Evolutionary conservation across 2,113 vertebrate species (phyloP), one percentile per base, ranked within the genome.

Genomic region (Mirounga angustirostris): DNA sequence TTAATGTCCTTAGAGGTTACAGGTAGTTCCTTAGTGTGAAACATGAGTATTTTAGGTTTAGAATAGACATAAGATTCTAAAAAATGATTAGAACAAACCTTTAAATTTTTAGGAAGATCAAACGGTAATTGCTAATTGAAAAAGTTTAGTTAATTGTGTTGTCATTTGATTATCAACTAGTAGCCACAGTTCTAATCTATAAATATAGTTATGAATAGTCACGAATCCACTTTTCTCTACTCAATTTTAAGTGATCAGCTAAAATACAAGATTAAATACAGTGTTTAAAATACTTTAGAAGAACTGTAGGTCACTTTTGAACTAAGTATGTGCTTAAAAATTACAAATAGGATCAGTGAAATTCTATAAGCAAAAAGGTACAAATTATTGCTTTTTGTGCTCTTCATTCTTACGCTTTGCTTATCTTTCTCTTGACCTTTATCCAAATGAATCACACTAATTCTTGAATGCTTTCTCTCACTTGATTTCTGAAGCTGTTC

Each of bases 381-480:
- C 65, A 91, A 94, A 97, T 79, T 56, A 89, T 83, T 87, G 86
- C 65, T 82, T 67, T 71, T 69, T 89, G 87, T 56, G 59, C 96
- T 98, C 94, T 81, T 92, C 94, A 0, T 87, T 92, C 93, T 50
- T 13, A 13, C 91, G 83, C 93, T 96, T 86, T 94, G 84, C 91
- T 97, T 97, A 97, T 96, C 91, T 97, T 98, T 98, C 81, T 95
- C 71, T 97, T 97, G 98, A 99, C 98, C 97, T 98, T 96, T 98
- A 97, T 97, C 97, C 95, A 97, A 98, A 97, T 63, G 97, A 98
- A 98, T 96, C 97, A 97, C 97, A 94, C 96, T 94, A 97, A 98
- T 95, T 97, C 83, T 40, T 96, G 83, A 82, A 97, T 81, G 92
- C 95, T 58, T 95, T 98, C 97, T 97, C 97, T 69, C 92, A 91